Evolutionary conservation across 2,113 vertebrate species (phyloP).

Genomic region (Gulo gulo): DNA sequence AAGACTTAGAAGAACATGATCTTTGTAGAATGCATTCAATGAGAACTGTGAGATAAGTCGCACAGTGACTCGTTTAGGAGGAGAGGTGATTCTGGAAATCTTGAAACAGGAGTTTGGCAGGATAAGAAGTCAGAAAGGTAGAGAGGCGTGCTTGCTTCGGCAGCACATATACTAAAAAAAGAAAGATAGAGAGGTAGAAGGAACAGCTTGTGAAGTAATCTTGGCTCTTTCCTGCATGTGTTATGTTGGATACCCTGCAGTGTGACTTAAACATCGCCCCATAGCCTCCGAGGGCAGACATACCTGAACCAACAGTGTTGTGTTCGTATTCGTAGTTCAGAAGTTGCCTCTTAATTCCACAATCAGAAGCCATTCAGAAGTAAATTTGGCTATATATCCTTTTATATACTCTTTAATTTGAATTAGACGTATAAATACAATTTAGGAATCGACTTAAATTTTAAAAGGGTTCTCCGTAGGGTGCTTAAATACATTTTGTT

Average conservation of each 20-base stretch:
- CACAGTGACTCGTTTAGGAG: background rate
- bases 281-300: background rate
- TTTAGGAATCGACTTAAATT: background rate
- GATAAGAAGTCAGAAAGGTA: background rate
- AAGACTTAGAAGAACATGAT: constrained; percentile 8
- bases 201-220: background rate
- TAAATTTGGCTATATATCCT: background rate
- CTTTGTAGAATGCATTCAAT: background rate
- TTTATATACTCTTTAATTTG: constrained; percentile 9
- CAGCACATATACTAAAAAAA: too few species aligned
- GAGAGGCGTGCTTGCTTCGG: background rate
- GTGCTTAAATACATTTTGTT: background rate
- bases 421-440: background rate
- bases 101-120: background rate
- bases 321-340: background rate
- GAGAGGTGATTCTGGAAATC: constrained; percentile 20
- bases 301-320: background rate
- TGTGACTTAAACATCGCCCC: background rate
- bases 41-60: background rate
- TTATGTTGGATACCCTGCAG: background rate
- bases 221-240: background rate
- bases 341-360: background rate
- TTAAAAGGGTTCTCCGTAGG: background rate
- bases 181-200: background rate
- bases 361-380: background rate